Conservation (phyloP, 2,797 vertebrate species). For the Semotilus atromaculatus region DNA sequence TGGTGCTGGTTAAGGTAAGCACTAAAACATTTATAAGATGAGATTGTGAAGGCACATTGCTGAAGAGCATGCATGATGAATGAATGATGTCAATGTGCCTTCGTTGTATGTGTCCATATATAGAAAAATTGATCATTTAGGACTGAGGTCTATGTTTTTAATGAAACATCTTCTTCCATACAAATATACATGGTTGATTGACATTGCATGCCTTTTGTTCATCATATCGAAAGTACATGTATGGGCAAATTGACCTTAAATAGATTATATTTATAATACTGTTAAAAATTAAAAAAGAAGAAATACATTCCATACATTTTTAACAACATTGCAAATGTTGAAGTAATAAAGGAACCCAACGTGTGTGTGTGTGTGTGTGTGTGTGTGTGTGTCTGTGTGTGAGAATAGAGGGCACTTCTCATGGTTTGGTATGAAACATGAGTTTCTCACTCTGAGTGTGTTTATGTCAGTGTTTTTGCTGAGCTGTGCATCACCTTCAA, state of each 20-base stretch:
- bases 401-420: background rate
- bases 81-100: background rate
- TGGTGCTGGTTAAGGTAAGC: slow-evolving; percentile 1
- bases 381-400: too few species aligned
- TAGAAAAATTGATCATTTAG: background rate
- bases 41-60: background rate
- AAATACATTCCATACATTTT: too few species aligned
- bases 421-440: slow-evolving; percentile 24
- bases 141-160: background rate
- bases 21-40: slow-evolving; percentile 15
- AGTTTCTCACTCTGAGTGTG: slow-evolving; percentile 1
- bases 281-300: too few species aligned
- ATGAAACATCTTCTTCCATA: background rate
- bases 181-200: background rate
- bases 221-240: background rate
- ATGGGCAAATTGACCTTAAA: background rate
- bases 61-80: slow-evolving; percentile 1
- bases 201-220: background rate
- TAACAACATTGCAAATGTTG: too few species aligned
- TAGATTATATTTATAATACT: too few species aligned
- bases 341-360: too few species aligned
- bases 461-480: slow-evolving; percentile 1
- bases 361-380: too few species aligned
- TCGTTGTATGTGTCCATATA: background rate
- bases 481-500: background rate